Percentiles rank a stretch among this genome's conserved stretches.
Evolutionary conservation across 1,140 invertebrate genomes (phyloP).

Genomic region (Rhopalosiphum padi): DNA sequence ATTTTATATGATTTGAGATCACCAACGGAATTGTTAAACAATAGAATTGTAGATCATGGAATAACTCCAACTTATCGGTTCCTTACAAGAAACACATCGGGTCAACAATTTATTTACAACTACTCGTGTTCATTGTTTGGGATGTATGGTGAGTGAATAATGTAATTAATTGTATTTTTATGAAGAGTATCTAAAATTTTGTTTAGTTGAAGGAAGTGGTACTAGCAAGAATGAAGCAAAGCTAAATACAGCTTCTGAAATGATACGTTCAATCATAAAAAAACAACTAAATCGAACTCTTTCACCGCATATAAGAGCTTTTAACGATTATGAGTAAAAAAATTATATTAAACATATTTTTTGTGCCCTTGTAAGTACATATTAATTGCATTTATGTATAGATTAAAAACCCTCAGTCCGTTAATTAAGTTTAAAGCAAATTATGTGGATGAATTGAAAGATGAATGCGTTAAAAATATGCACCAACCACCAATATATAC

Average conservation of each 20-base stretch:
- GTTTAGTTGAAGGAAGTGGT: conserved; percentile 24
- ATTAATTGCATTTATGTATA: neutral
- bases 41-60: neutral
- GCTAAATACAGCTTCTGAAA: conserved; percentile 20
- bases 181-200: neutral
- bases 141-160: conserved; percentile 35
- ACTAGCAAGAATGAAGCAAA: neutral
- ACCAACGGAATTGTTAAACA: conserved; percentile 2
- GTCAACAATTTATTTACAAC: neutral
- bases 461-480: neutral
- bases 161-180: neutral
- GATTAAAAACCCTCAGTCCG: neutral
- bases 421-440: neutral
- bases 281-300: neutral
- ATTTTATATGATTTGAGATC: conserved; percentile 25
- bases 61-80: conserved; percentile 7
- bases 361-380: neutral
- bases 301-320: conserved; percentile 29
- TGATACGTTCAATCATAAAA: conserved; percentile 14
- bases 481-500: neutral
- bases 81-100: neutral
- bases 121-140: conserved; percentile 44
- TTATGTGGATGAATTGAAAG: neutral
- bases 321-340: conserved; percentile 16
- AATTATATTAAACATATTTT: neutral